Percentiles rank a stretch among this genome's conserved stretches.
Conservation (phyloP, 2,888 invertebrate genomes). For the Chaetogeoica ovagalla region DNA sequence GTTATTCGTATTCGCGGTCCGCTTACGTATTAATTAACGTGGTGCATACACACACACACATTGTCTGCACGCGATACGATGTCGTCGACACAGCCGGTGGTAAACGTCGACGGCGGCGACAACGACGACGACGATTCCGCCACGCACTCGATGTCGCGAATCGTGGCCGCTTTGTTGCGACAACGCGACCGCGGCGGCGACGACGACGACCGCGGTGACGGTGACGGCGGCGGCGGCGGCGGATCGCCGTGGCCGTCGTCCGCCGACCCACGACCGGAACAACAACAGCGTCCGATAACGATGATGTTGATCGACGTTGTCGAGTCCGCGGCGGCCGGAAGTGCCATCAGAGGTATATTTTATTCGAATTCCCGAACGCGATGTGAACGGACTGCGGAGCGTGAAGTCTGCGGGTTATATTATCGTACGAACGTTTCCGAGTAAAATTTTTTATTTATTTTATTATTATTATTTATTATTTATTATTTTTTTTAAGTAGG, state of each 20-base stretch:
- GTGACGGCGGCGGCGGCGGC: neutral
- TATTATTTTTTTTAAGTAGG: too few relatives aligned
- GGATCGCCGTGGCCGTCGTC: neutral
- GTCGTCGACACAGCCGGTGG: neutral
- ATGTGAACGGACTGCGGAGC: too few relatives aligned
- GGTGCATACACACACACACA: neutral
- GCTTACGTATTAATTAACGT: too few relatives aligned
- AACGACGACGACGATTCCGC: neutral
- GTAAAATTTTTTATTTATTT: too few relatives aligned
- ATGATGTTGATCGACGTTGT: neutral
- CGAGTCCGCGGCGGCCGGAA: neutral
- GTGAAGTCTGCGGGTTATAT: too few relatives aligned
- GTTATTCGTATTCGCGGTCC: too few relatives aligned
- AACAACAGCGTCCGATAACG: neutral
- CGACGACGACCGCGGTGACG: neutral
- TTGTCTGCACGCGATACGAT: too few relatives aligned
- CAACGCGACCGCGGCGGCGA: neutral
- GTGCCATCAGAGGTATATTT: neutral
- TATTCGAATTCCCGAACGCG: too few relatives aligned
- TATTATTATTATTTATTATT: too few relatives aligned
- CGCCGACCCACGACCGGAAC: neutral
- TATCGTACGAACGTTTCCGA: too few relatives aligned
- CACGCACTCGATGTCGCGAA: neutral
- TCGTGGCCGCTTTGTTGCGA: neutral
- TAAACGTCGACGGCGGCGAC: neutral